These are phyloP conservation scores for Vireo griseus DNA, from an alignment of 2,797 vertebrate species.

Conservation along the genomic window DNA sequence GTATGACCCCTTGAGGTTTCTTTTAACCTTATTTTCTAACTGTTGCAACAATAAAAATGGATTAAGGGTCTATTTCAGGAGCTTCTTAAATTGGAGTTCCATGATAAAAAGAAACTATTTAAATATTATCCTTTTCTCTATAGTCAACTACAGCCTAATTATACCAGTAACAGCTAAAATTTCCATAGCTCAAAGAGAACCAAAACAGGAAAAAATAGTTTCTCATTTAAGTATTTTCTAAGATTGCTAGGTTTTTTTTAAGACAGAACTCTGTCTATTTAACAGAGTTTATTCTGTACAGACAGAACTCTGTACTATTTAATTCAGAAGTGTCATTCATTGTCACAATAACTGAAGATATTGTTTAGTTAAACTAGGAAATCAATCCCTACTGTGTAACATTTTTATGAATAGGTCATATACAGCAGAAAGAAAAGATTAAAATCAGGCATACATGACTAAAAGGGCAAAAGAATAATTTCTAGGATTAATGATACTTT, in stretches of 20 bases:
- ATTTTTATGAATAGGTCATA: not conserved
- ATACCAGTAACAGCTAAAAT: not conserved
- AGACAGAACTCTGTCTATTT: not conserved
- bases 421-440: not conserved
- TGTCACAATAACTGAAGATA: not conserved
- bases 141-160: not conserved
- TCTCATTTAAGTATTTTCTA: not conserved
- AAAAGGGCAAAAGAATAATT: not conserved
- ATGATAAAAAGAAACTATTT: not conserved
- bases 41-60: not conserved
- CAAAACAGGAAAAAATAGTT: not conserved
- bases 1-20: not conserved
- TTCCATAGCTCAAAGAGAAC: not conserved
- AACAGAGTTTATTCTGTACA: too few species aligned
- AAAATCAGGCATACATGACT: not conserved
- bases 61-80: not conserved
- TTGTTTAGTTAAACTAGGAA: not conserved
- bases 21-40: not conserved
- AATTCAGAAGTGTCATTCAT: not conserved
- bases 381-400: not conserved
- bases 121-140: not conserved
- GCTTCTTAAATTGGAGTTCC: not conserved
- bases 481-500: not conserved
- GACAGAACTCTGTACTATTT: not conserved
- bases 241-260: not conserved